Base-by-base conservation (phyloP, 2,888 invertebrate species). In the Incurvaria masculella region DNA sequence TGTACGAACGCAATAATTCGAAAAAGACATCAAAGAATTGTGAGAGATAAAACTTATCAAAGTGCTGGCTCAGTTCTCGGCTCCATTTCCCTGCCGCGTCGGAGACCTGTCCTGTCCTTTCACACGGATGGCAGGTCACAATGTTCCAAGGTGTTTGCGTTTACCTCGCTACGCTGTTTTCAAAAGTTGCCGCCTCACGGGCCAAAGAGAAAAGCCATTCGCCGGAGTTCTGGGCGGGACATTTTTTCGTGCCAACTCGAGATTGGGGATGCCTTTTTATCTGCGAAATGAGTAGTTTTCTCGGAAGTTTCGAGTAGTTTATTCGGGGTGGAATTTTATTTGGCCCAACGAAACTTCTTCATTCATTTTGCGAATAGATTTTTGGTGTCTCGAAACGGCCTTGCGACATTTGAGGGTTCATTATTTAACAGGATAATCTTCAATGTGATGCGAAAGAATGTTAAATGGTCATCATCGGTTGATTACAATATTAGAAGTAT, bases 1-100 rank as follows among this genome's bases (percentile, higher is more conserved):
- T 71, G 73, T 72, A 67, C 62, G 64, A 68, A 69, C 69, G 67
- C n/a, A n/a, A n/a, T n/a, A n/a, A n/a, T n/a, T n/a, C n/a, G n/a
- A n/a, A n/a, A n/a, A n/a, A n/a, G n/a, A n/a, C n/a, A n/a, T 71
- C 68, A 68, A 64, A 66, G 67, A 69, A 67, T 65, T 61, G 58
- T 27, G 27, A 48, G 59, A 65, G 65, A 68, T 69, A 69, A 33
- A 33, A 71, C 61, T 72, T 73, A 68, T 70, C 63, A 61, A 54
- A 56, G 56, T 44, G 59, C 62, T 39, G 44, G 48, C 44, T 39
- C 48, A 21, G 48, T 39, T 39, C 21, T 38, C 65, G 66, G 69
- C 69, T 69, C 68, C 66, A 68, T 69, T 66, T 63, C 62, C 59
- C 63, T 61, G 59, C 62, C 42, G 50, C 41, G 48, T 43, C 48